Evolutionary conservation across 1,140 invertebrate genomes (phyloP).

Genomic region (Drosophila micromelanica): DNA sequence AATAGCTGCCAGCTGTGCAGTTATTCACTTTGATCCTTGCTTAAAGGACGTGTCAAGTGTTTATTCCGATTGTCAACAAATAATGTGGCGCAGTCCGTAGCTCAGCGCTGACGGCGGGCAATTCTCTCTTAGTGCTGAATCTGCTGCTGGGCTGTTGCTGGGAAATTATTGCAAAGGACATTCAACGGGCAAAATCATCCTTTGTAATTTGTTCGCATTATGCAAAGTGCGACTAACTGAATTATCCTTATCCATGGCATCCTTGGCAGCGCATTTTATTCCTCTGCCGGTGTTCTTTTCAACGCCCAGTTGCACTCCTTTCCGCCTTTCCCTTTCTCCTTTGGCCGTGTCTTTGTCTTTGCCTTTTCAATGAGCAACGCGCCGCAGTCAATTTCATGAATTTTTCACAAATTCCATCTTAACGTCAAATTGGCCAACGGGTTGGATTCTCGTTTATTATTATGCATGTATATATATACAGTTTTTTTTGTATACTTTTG

Average conservation of each 20-base stretch:
- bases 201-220: constrained; percentile 55
- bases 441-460: constrained; percentile 38
- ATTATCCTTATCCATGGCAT: constrained; percentile 50
- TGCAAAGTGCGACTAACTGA: constrained; percentile 65
- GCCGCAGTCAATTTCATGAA: constrained; percentile 77
- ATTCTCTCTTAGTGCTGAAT: constrained; percentile 52
- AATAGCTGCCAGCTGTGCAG: not conserved
- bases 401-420: constrained; percentile 79
- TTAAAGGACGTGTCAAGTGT: not conserved
- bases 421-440: constrained; percentile 73
- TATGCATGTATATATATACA: not conserved
- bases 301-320: not conserved
- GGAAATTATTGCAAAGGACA: constrained; percentile 36
- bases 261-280: constrained; percentile 12
- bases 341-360: constrained; percentile 22
- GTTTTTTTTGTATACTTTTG: not conserved
- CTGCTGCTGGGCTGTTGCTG: constrained; percentile 15
- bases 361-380: constrained; percentile 61
- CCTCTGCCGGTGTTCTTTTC: constrained; percentile 7
- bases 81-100: not conserved
- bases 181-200: constrained; percentile 38
- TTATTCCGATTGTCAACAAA: not conserved
- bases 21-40: not conserved
- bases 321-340: constrained; percentile 7
- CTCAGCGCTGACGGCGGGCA: not conserved